Base-by-base conservation (phyloP, 2,113 vertebrate species). In the Hydrolagus affinis region DNA sequence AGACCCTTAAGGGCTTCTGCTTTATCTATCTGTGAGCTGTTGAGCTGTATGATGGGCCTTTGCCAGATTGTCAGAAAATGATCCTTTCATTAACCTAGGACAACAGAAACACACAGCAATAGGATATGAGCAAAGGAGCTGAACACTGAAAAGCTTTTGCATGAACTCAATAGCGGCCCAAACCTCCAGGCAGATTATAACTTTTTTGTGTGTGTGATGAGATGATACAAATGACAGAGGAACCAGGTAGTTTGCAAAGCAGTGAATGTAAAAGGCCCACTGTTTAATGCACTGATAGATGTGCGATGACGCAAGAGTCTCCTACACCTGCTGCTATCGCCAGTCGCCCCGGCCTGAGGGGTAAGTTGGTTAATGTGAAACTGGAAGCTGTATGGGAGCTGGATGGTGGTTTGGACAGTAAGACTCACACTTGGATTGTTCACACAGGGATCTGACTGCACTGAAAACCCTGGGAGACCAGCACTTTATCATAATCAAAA, bases 11-110 rank as follows among this genome's bases (percentile, higher is more conserved):
- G 90, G 91, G 88, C 87, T 91, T 87, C 90, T 86, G 91, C 91
- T 90, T 94, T 91, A 90, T 93, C 92, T 92, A 89, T 91, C 89
- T 89, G 89, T 91, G 88, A 90, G 89, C 91, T 89, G 89, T 90
- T 92, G 92, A 93, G 91, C 91, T 88, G 86, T 88, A 88, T 89
- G 90, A 93, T 92, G 93, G 93, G 91, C 89, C 90, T 88, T 87
- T 25, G 88, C 89, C 93, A 92, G 92, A 89, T 70, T n/a, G 87
- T 89, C 89, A 80, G 91, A 89, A 92, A 92, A 92, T 89, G 89
- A 93, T 93, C 92, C 91, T 89, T 91, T 91, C 88, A 89, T 90
- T 86, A 85, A 89, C 88, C 86, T 69, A 71, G 62, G 56, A 66
- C 0, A 59, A 44, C 80, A 70, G 76, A 88, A 89, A 88, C 89